Base-by-base conservation (phyloP, 2,888 invertebrate genomes). In the Lasioglossum calceatum region DNA sequence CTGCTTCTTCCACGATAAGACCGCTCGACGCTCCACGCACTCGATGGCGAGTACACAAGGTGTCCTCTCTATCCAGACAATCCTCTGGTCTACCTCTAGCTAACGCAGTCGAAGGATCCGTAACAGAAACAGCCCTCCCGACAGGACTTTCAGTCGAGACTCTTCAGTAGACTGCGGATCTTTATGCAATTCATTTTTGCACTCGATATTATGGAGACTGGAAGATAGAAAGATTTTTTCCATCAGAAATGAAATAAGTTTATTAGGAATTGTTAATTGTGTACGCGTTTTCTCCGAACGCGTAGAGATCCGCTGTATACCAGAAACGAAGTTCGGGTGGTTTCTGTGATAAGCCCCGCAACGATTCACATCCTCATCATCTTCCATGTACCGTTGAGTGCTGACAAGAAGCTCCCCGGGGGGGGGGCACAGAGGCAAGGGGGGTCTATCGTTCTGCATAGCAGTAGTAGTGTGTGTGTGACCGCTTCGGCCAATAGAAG, bases 21-120 rank as follows among this genome's bases (percentile, higher is more conserved):
- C 89, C 8, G 79, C 88, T 72, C 93, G 92, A 77, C 93, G 92
- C 23, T 94, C 94, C 44, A 93, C 92, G 76, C 94, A 94, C 93
- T 94, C 94, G 92, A 94, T 94, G 94, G 94, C 94, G 93, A 94
- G 94, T 94, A 94, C 94, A 90, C 94, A 94, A 94, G 94, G 94
- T 94, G 92, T 93, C 91, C 82, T 86, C 75, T 91, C 86, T 82
- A 87, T 81, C 89, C 89, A 88, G 58, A 39, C 75, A 86, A 64
- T 64, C 76, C 73, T 67, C 75, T 67, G 82, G 39, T 83, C 50
- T 71, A 58, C 32, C 7, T 77, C 39, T 64, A 0, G 50, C 42
- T 7, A 23, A 36, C 32, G 58, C 39, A 50, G n/a, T 14, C n/a
- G 16, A 47, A 70, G 39, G 39, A 23, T 39, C 39, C 32, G 32